Evolutionary conservation across 2,113 vertebrate genomes (phyloP), one percentile per base, ranked within the genome.

Genomic region (Ictalurus punctatus): DNA sequence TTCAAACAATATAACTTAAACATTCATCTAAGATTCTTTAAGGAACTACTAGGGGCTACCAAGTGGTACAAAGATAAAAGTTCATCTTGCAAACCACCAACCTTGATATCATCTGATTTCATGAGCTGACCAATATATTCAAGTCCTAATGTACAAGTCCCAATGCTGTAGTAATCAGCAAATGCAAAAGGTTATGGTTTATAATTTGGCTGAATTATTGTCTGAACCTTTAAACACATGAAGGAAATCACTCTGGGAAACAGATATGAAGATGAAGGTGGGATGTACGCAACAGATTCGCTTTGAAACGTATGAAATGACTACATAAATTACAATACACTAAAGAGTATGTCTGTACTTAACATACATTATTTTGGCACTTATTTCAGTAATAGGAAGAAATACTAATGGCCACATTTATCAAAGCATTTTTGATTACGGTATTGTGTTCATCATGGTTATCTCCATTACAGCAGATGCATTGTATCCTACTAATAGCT

Each of bases 381-480:
- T 14, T 56, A 8, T 56, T 81, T 67, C 44, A 5, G 19, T 40
- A 40, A 69, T 65, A 54, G 17, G 40, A 87, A 16, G 65, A 56
- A 87, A 78, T 54, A 2, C 27, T 54, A 80, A 79, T 25, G 30
- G 61, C n/a, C 63, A 6, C 13, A 34, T 87, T 79, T 17, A 87
- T 80, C 61, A 65, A 16, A 16, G 23, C 34, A 48, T 80, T 80
- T 86, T 63, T 63, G 65, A 85, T 85, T 9, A n/a, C n/a, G n/a
- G n/a, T n/a, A 85, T 37, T 73, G 48, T 73, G 56, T 86, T 61
- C 4, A n/a, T 76, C 52, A 23, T 52, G 65, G 27, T 74, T 59
- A 79, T 21, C 74, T 63, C 74, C 13, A 25, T 81, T 12, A 67
- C 44, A 25, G 63, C 58, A 79, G 16, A 86, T 63, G 74, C 63